phyloP scores from a whole-genome alignment of 2,888 invertebrate species.

The Calliphora vomitoria region DNA sequence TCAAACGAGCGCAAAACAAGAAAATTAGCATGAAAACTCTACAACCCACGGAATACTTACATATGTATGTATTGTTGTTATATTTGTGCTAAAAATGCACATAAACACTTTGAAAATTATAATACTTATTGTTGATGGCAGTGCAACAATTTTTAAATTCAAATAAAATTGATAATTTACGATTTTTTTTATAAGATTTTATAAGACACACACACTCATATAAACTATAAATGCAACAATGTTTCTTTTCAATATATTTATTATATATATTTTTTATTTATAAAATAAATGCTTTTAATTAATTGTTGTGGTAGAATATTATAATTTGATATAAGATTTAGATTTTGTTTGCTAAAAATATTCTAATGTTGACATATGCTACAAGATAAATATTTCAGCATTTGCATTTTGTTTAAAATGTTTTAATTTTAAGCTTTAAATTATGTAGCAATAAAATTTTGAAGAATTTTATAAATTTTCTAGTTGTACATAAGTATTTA shows the following conservation, averaged over 20 bases:
- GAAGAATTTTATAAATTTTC: not conserved
- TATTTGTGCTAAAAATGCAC: not conserved
- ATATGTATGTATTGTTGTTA: not conserved
- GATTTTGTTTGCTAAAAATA: constrained; percentile 2
- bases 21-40: constrained; percentile 22
- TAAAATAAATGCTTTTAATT: too few relatives aligned
- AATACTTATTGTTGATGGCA: not conserved
- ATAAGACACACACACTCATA: not conserved
- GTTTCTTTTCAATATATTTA: not conserved
- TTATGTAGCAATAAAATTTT: not conserved
- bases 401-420: constrained; percentile 5
- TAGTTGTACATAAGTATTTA: constrained; percentile 62
- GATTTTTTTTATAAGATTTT: not conserved
- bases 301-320: too few relatives aligned
- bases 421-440: not conserved
- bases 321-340: not conserved
- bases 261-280: not conserved
- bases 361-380: constrained; percentile 41
- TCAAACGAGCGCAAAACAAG: constrained; percentile 4
- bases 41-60: not conserved
- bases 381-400: constrained; percentile 45
- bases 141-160: constrained; percentile 6
- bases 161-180: constrained; percentile 40
- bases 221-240: constrained; percentile 21
- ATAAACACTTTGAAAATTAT: not conserved